Evolutionary conservation across 2,113 vertebrate genomes (phyloP), one percentile per base, ranked within the genome.

Genomic region (Bubo blakistoni): DNA sequence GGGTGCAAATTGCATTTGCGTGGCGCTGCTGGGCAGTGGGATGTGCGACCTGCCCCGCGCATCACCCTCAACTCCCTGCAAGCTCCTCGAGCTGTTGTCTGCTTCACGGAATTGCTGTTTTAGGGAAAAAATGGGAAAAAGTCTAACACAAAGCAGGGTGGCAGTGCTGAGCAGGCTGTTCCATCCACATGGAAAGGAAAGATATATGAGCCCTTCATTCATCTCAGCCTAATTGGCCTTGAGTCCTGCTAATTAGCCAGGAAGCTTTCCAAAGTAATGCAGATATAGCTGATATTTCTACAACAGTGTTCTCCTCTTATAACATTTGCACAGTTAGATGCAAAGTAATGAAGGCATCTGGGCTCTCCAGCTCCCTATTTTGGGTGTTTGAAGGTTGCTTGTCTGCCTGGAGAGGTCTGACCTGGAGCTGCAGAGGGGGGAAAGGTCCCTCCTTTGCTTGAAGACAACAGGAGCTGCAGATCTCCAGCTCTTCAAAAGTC

Each of bases 61-160:
- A 13, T 66, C 9, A 1, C 54, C 66, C 80, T 71, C 47, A 16
- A 3, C 66, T 19, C 66, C 55, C 47, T 9, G 38, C 6, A 2
- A 65, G 55, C 16, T 63, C 38, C 82, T 30, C 9, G 3, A 52
- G 36, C 12, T n/a, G 30, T 13, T 5, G 6, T 21, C 15, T 51
- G 51, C 57, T 63, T 17, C 5, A 2, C 51, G 16, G 34, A 77
- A 57, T 20, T 67, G 54, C 81, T 52, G 42, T 10, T 55, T 71
- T 20, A 21, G 18, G 61, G 69, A 6, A 6, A 24, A 38, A 62
- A 26, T 46, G 61, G 49, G 19, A 66, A 67, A 51, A 86, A 18
- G 6, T 15, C 34, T 18, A 38, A 22, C 0, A 3, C 20, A n/a
- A 49, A 49, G 26, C 65, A 44, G 24, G 40, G 71, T 5, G n/a